Evolutionary conservation across 2,888 invertebrate species (phyloP).

Genomic region (Trachelus stipa): DNA sequence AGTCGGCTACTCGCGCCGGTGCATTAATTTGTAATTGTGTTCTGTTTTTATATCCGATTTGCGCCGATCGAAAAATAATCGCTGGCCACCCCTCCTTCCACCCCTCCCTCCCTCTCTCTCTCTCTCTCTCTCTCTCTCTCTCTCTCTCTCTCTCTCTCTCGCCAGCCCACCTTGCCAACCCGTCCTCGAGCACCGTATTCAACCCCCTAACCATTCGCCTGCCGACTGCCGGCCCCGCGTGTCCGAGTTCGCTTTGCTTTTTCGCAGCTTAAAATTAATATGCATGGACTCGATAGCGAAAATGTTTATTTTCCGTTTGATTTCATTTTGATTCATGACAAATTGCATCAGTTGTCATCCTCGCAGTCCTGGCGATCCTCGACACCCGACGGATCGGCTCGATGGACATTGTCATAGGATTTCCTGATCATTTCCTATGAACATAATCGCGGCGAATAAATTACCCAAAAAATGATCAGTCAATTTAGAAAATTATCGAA

Average conservation of each 20-base stretch:
- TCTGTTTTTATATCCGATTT: constrained; percentile 56
- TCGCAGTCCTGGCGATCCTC: neutral
- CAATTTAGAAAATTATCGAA: neutral
- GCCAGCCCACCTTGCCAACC: neutral
- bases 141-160: constrained; percentile 29
- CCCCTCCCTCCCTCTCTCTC: constrained; percentile 8
- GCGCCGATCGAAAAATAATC: constrained; percentile 62
- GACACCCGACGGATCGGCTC: neutral
- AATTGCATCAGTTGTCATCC: constrained; percentile 43
- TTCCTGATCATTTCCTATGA: neutral
- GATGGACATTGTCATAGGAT: neutral
- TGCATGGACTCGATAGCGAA: constrained; percentile 61
- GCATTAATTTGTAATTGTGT: constrained; percentile 59
- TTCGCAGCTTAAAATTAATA: constrained; percentile 66
- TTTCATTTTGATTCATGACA: constrained; percentile 65
- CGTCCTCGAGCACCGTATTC: neutral
- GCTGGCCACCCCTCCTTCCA: constrained; percentile 30
- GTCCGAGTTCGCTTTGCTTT: constrained; percentile 49
- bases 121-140: constrained; percentile 14
- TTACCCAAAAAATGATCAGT: neutral
- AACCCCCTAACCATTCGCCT: neutral
- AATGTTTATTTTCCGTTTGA: constrained; percentile 65
- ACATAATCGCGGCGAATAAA: neutral
- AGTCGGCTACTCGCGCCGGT: constrained; percentile 28
- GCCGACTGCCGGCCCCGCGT: neutral